Evolutionary conservation across 2,888 invertebrate species (phyloP).

Genomic region (Hydraecia micacea): DNA sequence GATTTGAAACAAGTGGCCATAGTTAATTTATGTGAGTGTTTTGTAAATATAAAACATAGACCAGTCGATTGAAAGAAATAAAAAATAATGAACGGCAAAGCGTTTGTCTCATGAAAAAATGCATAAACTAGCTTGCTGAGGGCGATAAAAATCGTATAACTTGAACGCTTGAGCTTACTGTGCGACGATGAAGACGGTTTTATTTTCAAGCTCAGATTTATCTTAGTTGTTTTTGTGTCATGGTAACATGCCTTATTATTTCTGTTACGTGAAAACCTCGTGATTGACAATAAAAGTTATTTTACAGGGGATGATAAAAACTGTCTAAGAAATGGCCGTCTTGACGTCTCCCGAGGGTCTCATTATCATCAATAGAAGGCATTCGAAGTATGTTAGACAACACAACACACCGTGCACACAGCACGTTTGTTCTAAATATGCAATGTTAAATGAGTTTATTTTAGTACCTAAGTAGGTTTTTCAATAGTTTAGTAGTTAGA

Average conservation of each 20-base stretch:
- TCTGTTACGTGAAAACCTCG: neutral
- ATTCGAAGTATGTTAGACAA: neutral
- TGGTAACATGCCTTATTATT: neutral
- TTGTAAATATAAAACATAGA: slow-evolving; percentile 8
- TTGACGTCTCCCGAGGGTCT: neutral
- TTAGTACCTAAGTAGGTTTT: too few relatives aligned
- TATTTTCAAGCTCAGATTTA: slow-evolving; percentile 26
- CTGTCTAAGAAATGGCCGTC: neutral
- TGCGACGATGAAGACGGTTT: neutral
- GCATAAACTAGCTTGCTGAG: slow-evolving; percentile 39
- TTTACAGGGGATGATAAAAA: neutral
- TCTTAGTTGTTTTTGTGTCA: neutral
- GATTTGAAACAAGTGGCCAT: neutral
- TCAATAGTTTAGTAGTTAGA: too few relatives aligned
- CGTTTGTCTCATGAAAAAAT: slow-evolving; percentile 23
- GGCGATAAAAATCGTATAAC: slow-evolving; percentile 37
- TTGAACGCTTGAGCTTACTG: slow-evolving; percentile 20
- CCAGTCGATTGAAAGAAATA: slow-evolving; percentile 24
- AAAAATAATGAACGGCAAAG: slow-evolving; percentile 31
- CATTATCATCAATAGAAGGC: neutral
- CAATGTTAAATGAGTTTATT: too few relatives aligned
- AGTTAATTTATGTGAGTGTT: slow-evolving; percentile 19
- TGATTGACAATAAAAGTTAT: neutral
- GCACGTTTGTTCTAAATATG: neutral
- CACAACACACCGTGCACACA: too few relatives aligned